Base-by-base conservation (phyloP, 2,113 vertebrate species). In the Corythoichthys intestinalis region DNA sequence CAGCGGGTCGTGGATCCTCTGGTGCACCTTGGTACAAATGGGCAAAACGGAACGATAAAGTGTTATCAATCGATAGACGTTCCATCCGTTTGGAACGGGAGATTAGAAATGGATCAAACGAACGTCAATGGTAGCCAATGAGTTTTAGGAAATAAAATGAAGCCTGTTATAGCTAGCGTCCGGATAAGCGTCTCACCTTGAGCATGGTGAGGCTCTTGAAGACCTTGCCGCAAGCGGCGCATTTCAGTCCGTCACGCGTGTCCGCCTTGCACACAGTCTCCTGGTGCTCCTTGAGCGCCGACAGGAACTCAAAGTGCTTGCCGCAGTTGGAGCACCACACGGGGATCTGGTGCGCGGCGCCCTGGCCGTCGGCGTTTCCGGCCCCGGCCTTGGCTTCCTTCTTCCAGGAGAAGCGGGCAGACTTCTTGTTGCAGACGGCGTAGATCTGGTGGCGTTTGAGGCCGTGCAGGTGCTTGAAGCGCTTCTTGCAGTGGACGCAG, bases 401-500 rank as follows among this genome's bases (percentile, higher is more conserved):
- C 2, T 77, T 89, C 86, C 83, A 85, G 0, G 69, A 34, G 72
- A 84, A 84, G 1, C 85, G 57, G 3, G 71, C 34, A 1, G 77
- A 78, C 58, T 90, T 90, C 74, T 87, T 88, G 17, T 90, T 86
- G 13, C 89, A 89, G 2, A 89, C 81, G 53, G 87, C 87, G 0
- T 90, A 90, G 2, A 90, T 87, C 84, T 90, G 89, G 70, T 90
- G 89, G 14, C 89, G 76, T 2, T 90, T 90, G 35, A 90, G 84
- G 0, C 89, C 86, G 28, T 90, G 87, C 87, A 90, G 84, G 79
- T 89, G 87, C 15, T 90, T 90, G 13, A 90, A 90, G 0, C 83
- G 83, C 75, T 81, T 87, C 70, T 89, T 90, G 71, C 89, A 90
- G 71, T 89, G 86, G 61, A 90, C 63, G 57, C 89, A 90, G 8